Evolutionary conservation across 2,888 invertebrate genomes (phyloP).

Genomic region (Gymnosoma rotundatum): DNA sequence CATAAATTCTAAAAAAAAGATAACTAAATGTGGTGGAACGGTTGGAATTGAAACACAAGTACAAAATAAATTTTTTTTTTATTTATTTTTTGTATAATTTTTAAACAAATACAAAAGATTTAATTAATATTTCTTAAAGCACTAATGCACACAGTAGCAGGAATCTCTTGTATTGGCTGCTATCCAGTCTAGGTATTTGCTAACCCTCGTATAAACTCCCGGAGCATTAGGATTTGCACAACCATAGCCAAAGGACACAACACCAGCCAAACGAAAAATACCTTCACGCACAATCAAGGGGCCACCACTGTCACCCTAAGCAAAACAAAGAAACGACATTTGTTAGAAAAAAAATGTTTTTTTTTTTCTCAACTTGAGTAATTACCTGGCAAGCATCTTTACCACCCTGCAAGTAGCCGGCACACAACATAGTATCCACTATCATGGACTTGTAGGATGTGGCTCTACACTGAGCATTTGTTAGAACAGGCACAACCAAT

Average conservation of each 20-base stretch:
- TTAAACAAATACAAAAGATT: too few species aligned
- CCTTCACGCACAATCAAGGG: constrained; percentile 78
- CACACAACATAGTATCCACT: constrained; percentile 80
- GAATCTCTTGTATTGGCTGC: constrained; percentile 77
- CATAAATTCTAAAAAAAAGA: too few species aligned
- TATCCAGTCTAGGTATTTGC: constrained; percentile 79
- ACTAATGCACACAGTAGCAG: constrained; percentile 75
- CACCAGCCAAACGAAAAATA: constrained; percentile 77
- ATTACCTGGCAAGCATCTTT: constrained; percentile 80
- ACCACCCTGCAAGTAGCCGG: constrained; percentile 79
- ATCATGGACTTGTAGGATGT: constrained; percentile 79
- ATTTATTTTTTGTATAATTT: too few species aligned
- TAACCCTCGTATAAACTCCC: constrained; percentile 80
- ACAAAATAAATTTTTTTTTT: too few species aligned
- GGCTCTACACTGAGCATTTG: constrained; percentile 78
- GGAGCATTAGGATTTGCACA: constrained; percentile 80
- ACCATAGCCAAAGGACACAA: constrained; percentile 80
- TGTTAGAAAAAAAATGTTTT: not conserved
- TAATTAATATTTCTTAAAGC: not conserved
- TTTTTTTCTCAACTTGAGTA: not conserved
- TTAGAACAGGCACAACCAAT: constrained; percentile 79
- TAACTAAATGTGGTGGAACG: too few species aligned
- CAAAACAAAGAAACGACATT: not conserved
- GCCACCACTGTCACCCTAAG: constrained; percentile 81
- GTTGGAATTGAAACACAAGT: too few species aligned